Base-by-base conservation (phyloP, 2,113 vertebrate species). In the Aplodontia rufa region DNA sequence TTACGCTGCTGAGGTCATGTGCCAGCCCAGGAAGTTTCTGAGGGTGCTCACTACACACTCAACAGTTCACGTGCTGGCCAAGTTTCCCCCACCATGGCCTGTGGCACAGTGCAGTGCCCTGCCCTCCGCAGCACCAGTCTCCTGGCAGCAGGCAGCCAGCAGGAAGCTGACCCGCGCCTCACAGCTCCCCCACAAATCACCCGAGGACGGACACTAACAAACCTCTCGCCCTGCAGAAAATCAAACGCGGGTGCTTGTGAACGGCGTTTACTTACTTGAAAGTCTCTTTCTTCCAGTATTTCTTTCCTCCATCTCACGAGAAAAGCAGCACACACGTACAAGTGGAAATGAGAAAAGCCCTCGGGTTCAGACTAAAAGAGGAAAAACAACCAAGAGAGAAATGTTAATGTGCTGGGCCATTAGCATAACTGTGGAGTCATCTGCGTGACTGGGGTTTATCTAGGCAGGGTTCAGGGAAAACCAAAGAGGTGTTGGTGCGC, bases 281-380 rank as follows among this genome's bases (percentile, higher is more conserved):
- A 99, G 96, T 99, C 99, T 98, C 98, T 98, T 95, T 99, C 99
- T 90, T 98, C 98, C n/a, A 99, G 97, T 60, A 99, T 99, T 85
- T 99, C 99, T 97, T 99, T 99, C 97, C 99, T 99, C 99, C 99
- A 99, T 87, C 98, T 98, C 97, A 99, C 98, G 93, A 99, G 99
- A 97, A 99, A 99, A 95, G 99, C 99, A 12, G 99, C 99, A 42
- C 99, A 99, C 75, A 99, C 99, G 7, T 99, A 99, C 90, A 99
- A 97, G 98, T 99, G 99, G 98, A 99, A 99, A 91, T 99, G 99
- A 81, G 99, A 99, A 98, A 99, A 99, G 45, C 99, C 99, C 97
- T 99, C 99, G 26, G 99, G 99, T 98, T 99, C 99, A 72, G 99
- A 99, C 99, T 99, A 78, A 32, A 93, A 81, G 84, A 90, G 93